Evolutionary conservation across 2,113 vertebrate genomes (phyloP).

Genomic region (Dicerorhinus sumatrensis): DNA sequence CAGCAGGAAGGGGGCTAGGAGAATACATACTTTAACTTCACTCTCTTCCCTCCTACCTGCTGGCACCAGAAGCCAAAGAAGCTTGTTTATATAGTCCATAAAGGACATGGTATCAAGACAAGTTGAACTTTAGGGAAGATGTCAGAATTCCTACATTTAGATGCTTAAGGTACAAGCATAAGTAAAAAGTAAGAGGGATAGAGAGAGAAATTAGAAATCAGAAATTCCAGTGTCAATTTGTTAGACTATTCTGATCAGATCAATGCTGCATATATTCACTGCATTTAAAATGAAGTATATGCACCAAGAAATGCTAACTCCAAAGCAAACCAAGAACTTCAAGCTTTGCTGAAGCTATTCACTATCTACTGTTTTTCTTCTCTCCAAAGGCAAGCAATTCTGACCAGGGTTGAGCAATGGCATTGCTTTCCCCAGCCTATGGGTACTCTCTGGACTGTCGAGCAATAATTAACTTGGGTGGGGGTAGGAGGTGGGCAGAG

Average conservation of each 20-base stretch:
- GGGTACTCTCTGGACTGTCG: slow-evolving; percentile 4
- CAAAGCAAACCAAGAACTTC: slow-evolving; percentile 3
- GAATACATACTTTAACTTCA: not conserved
- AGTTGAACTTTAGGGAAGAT: not conserved
- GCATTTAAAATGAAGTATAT: not conserved
- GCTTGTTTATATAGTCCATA: not conserved
- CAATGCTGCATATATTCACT: not conserved
- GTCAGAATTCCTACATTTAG: slow-evolving; percentile 2
- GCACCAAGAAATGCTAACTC: not conserved
- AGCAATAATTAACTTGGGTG: slow-evolving; percentile 3
- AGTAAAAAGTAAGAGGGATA: not conserved
- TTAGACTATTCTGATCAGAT: not conserved
- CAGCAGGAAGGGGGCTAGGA: not conserved
- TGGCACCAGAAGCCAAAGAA: not conserved
- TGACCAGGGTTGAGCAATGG: not conserved
- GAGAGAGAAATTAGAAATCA: slow-evolving; percentile 7
- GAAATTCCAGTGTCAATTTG: not conserved
- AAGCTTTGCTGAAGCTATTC: not conserved
- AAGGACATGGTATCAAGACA: not conserved
- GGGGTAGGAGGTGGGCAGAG: not conserved
- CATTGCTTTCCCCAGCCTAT: not conserved
- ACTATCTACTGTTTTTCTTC: not conserved
- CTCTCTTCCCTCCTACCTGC: not conserved
- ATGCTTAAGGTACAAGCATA: slow-evolving; percentile 1
- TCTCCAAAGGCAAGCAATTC: not conserved